phyloP scores from a whole-genome alignment of 2,113 vertebrate genomes.

The Platichthys flesus region DNA sequence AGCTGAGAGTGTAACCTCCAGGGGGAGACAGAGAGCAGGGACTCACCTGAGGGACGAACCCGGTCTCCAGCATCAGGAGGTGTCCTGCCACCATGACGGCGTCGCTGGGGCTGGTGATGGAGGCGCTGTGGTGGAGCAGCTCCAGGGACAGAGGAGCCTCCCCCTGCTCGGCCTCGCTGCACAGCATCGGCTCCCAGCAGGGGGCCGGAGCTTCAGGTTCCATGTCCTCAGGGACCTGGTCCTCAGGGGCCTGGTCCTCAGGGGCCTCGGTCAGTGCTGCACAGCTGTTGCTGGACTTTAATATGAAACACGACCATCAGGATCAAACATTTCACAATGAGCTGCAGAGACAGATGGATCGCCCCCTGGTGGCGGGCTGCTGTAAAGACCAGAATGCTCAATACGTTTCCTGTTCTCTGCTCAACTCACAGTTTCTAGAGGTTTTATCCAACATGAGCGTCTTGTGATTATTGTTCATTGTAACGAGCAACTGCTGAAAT shows the following conservation, averaged over 20 bases:
- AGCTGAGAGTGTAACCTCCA: too few relatives aligned
- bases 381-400: too few relatives aligned
- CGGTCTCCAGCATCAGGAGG: constrained; percentile 93
- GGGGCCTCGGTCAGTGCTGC: not conserved
- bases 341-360: too few relatives aligned
- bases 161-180: constrained; percentile 87
- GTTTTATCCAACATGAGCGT: too few relatives aligned
- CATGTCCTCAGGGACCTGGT: constrained; percentile 3
- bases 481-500: too few relatives aligned
- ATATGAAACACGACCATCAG: too few relatives aligned
- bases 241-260: constrained; percentile 1
- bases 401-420: too few relatives aligned
- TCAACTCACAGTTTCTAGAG: too few relatives aligned
- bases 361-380: too few relatives aligned
- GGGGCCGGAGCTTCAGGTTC: constrained; percentile 42
- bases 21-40: not conserved
- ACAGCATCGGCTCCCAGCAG: constrained; percentile 90
- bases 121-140: constrained; percentile 84
- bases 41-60: constrained; percentile 89
- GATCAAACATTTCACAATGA: too few relatives aligned
- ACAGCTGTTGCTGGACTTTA: not conserved
- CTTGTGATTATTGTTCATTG: too few relatives aligned
- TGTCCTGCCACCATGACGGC: constrained; percentile 87
- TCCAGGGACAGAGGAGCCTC: constrained; percentile 90
- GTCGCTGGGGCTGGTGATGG: constrained; percentile 79